Evolutionary conservation across 2,113 vertebrate species (phyloP), one percentile per base, ranked within the genome.

Genomic region (Phasianus colchicus): DNA sequence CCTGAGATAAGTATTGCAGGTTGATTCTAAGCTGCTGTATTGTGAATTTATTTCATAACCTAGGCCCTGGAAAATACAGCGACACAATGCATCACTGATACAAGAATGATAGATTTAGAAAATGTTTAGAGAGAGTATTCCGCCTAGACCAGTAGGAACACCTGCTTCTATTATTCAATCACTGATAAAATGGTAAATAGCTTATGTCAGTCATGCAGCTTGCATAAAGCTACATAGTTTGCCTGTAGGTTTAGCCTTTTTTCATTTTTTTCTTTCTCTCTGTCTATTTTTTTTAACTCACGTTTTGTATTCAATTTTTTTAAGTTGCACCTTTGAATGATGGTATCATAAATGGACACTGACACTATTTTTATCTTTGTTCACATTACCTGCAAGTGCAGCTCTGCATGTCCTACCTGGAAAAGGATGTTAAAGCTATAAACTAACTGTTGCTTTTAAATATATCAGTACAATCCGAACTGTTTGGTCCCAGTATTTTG

Each of bases 131-230:
- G 89, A 94, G 88, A 93, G 74, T 97, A 96, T 97, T 97, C 95
- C 69, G 75, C 95, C 95, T 93, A 96, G 94, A 95, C 91, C 94
- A 95, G 95, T 96, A 96, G 96, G 96, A 97, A 97, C 96, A 97
- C 97, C 97, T 97, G 97, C 96, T 97, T 96, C 97, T 97, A 96
- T 98, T 98, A 97, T 97, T 95, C 95, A 85, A 27, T 97, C 95
- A 93, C 96, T 96, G 97, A 97, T 98, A 97, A 98, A 96, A 97
- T 97, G 96, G 96, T 97, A 98, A 97, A 97, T 96, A 97, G 95
- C 96, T 96, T 89, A 73, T 97, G 96, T 97, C 95, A 97, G 96
- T 95, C 94, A 95, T 95, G 92, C 92, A 94, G 89, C 89, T 93
- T 95, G 90, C 92, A 96, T 93, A 97, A 97, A 97, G 77, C 89